Conservation (phyloP, 1,140 invertebrate species). For the Sycobia sp. region DNA sequence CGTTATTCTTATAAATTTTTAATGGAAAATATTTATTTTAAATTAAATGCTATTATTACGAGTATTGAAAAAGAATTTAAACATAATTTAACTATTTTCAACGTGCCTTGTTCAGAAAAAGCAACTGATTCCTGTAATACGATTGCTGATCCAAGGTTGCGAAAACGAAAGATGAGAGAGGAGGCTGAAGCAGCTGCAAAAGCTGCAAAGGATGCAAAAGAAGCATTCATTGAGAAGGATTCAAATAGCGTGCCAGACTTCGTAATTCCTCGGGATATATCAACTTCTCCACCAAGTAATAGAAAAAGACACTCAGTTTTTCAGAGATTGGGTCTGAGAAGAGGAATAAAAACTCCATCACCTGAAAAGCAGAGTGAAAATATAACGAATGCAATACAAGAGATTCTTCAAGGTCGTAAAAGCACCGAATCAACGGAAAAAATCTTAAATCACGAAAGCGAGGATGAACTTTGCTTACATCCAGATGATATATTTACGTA, state of each 20-base stretch:
- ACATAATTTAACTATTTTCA: neutral
- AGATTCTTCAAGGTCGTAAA: neutral
- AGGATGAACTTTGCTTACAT: conserved; percentile 19
- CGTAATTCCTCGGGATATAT: neutral
- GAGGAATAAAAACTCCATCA: neutral
- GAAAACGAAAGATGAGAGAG: conserved; percentile 17
- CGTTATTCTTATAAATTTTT: too few species aligned
- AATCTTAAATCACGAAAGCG: neutral
- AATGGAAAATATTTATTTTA: too few species aligned
- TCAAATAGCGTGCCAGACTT: neutral
- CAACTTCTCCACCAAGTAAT: neutral
- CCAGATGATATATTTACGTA: conserved; percentile 17
- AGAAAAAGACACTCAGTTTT: neutral
- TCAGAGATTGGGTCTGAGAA: conserved; percentile 1
- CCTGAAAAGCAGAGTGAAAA: neutral
- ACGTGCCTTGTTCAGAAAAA: neutral
- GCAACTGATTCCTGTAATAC: neutral
- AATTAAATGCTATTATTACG: too few species aligned
- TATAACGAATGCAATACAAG: neutral
- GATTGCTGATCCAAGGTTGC: neutral
- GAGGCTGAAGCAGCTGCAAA: neutral
- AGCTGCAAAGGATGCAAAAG: neutral
- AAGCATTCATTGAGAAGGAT: neutral
- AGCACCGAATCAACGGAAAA: neutral
- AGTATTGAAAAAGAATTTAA: too few species aligned